Evolutionary conservation across 2,797 vertebrate genomes (phyloP), one percentile per base, ranked within the genome.

Genomic region (Myiothlypis coronata): DNA sequence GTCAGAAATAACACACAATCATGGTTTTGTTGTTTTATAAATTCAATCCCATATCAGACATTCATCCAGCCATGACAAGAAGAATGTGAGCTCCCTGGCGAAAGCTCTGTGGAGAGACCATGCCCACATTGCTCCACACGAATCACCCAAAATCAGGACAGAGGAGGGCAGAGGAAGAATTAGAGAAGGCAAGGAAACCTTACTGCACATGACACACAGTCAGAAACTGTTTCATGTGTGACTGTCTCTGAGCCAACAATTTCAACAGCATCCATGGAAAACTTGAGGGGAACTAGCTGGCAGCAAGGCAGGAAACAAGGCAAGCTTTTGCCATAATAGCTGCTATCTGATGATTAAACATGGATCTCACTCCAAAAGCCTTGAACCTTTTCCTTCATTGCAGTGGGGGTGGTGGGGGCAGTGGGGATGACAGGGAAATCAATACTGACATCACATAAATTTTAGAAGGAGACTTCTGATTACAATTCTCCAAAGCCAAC

Each of bases 81-180:
- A 24, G 37, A 74, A 0, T 16, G 4, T 2, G 52, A 90, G 18
- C 55, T 49, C 50, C 55, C 49, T 34, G 24, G 55, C 0, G 0
- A 6, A 6, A 0, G 0, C 60, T 46, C 61, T 65, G 59, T 30
- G 59, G 46, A 34, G 46, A 52, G 37, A 39, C 28, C 2, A 2
- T 22, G 53, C 43, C 34, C 46, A 20, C 28, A 1, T 22, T 46
- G 15, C 55, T 32, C 35, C 61, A 69, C 71, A 34, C 34, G 16
- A 46, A 49, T 6, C 34, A 17, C 19, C 61, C 50, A 30, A 27
- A 80, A 37, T 2, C 0, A 0, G 32, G 56, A 12, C 23, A 17
- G 24, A 53, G 27, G 21, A 65, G 43, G 78, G n/a, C 43, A 87
- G 55, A 37, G 0, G 0, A 43, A 53, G 27, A 90, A 41, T 15